Base-by-base conservation (phyloP, 2,797 vertebrate species). In the Periparus ater region DNA sequence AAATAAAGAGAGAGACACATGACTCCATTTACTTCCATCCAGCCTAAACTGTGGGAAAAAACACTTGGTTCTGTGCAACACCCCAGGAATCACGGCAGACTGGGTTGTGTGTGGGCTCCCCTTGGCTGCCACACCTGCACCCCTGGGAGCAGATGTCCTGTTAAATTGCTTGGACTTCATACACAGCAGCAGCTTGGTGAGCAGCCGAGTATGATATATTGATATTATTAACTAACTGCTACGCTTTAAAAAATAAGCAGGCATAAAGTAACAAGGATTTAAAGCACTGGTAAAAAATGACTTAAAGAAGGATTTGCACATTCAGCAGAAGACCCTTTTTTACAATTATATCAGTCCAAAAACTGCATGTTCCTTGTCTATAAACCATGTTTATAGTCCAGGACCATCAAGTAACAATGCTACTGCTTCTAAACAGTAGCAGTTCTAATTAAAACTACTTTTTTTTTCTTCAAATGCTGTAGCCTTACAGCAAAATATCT, bases 71-170 rank as follows among this genome's bases (percentile, higher is more conserved):
- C n/a, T 34, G 11, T 54, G 58, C 50, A 55, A 10, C 22, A 1
- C 20, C 30, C 7, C 21, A 42, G 38, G 29, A 30, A 30, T 11
- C 51, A 18, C 3, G 11, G 34, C 65, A n/a, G 38, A 1, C 15
- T 6, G 21, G 19, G 42, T 4, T 27, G 11, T 12, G 38, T 0
- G 0, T 21, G 29, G 36, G 32, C 7, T 45, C 9, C 36, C 36
- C 26, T 23, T 1, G 3, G 60, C 57, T 38, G 44, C 76, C 67
- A 9, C 0, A 0, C n/a, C 74, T 42, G 75, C 1, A 0, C 19
- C 51, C 44, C 10, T 47, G 57, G 68, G 40, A 71, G 30, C 66
- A 82, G 74, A 68, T 57, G 32, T 36, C 62, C 55, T 14, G 2
- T 7, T 12, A 3, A 30, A 9, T 22, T 40, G 17, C 36, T 68